These are phyloP conservation scores for Scaptomyza flava DNA, from an alignment of 2,888 invertebrate species.

Conservation along the genomic window DNA sequence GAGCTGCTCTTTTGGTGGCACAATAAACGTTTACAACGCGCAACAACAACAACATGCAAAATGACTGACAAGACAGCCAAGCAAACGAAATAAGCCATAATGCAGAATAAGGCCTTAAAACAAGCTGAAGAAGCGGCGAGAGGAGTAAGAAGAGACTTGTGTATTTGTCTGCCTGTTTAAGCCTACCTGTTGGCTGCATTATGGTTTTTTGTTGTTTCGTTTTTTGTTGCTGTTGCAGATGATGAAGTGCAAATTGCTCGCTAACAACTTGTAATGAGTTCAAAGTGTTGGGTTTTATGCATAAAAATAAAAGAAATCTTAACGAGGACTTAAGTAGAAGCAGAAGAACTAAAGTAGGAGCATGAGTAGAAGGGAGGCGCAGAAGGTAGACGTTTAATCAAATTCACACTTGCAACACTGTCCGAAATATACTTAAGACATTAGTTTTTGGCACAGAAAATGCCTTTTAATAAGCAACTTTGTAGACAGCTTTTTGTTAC, in stretches of 20 bases:
- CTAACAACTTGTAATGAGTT: constrained; percentile 78
- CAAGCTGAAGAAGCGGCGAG: not conserved
- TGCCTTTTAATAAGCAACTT: not conserved
- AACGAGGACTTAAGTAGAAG: constrained; percentile 15
- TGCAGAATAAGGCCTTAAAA: constrained; percentile 33
- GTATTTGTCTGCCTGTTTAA: constrained; percentile 15
- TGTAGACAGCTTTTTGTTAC: not conserved
- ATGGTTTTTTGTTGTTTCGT: not conserved
- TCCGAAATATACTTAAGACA: no score
- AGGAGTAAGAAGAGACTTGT: not conserved
- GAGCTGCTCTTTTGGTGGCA: constrained; percentile 71
- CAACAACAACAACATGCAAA: constrained; percentile 14
- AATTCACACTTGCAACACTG: not conserved
- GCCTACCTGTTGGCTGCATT: constrained; percentile 24
- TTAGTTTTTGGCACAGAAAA: not conserved
- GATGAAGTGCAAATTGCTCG: constrained; percentile 77
- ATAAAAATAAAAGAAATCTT: constrained; percentile 14
- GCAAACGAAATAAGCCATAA: constrained; percentile 73
- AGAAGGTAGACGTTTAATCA: not conserved
- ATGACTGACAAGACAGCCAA: constrained; percentile 59
- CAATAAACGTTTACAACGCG: constrained; percentile 74
- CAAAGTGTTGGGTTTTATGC: constrained; percentile 58
- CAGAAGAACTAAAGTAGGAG: not conserved
- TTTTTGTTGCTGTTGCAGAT: constrained; percentile 24
- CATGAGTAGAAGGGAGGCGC: not conserved